A percentile compares a stretch with the other conserved stretches of the same genome.
Evolutionary conservation across 2,797 vertebrate genomes (phyloP).

Genomic region (Typhlichthys eigenmanni): DNA sequence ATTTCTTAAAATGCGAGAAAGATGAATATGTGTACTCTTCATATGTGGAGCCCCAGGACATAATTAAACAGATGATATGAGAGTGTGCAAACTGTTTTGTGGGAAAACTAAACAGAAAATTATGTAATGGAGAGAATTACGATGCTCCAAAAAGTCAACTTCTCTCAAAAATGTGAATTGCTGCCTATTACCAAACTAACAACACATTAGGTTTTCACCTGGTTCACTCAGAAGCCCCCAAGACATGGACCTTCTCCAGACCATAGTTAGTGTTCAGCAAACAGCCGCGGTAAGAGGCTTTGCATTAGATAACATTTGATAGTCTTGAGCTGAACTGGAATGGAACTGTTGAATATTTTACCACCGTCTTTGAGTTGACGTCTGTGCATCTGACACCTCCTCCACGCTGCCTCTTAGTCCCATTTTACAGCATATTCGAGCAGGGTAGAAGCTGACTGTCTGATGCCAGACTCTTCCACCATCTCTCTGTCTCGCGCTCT

Average conservation of each 20-base stretch:
- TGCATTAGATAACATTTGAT: slow-evolving; percentile 19
- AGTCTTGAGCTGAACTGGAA: slow-evolving; percentile 42
- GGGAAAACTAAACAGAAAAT: slow-evolving; percentile 32
- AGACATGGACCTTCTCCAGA: too few species aligned
- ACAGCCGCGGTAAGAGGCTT: too few species aligned
- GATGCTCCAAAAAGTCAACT: too few species aligned
- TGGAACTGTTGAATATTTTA: slow-evolving; percentile 14
- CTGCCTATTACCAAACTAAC: too few species aligned
- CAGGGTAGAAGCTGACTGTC: slow-evolving; percentile 29
- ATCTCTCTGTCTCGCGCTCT: slow-evolving; percentile 1
- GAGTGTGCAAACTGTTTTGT: slow-evolving; percentile 38
- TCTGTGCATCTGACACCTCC: not conserved
- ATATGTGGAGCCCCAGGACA: slow-evolving; percentile 18
- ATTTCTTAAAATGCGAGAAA: slow-evolving; percentile 23
- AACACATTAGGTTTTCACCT: too few species aligned
- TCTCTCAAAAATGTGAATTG: too few species aligned
- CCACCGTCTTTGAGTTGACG: too few species aligned
- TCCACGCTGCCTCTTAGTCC: slow-evolving; percentile 9
- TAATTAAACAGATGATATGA: slow-evolving; percentile 23
- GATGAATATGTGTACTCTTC: slow-evolving; percentile 8
- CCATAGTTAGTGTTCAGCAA: too few species aligned
- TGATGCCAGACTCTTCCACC: slow-evolving; percentile 11
- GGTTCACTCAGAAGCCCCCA: too few species aligned
- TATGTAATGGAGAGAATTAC: slow-evolving; percentile 23
- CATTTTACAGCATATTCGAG: slow-evolving; percentile 36